Base-by-base conservation (phyloP, 2,113 vertebrate species). In the Edolisoma coerulescens region DNA sequence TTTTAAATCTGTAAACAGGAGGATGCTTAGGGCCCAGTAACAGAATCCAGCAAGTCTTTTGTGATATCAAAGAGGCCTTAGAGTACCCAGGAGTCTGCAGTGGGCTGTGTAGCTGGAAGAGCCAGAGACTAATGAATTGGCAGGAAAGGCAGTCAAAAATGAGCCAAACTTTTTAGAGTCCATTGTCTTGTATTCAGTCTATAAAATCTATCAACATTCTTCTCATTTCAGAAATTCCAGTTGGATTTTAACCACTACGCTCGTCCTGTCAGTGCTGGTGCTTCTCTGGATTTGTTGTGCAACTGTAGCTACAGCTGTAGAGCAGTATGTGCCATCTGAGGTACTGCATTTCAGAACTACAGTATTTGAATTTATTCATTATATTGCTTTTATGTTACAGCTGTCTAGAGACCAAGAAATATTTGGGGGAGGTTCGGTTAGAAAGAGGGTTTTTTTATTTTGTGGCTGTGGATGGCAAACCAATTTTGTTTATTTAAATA, bases 281-380 rank as follows among this genome's bases (percentile, higher is more conserved):
- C 97, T 99, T 74, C 99, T 99, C 84, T 99, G 99, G 99, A 99
- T 99, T 94, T 99, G 99, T 95, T 99, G 99, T 90, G 99, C 99
- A 3, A 99, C 99, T 39, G 98, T 99, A 92, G 99, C 99, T n/a
- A 99, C 99, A 32, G 99, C 99, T 81, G 98, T 99, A 13, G 99
- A 99, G 90, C 99, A 99, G 63, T 99, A 99, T 84, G 98, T 99
- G 59, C 99, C 99, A 33, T 97, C 98, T 70, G 99, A 99, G 98
- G 99, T 99, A 97, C 97, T 37, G 42, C 56, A 1, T 13, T 70
- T 73, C 84, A n/a, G 44, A 59, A 9, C 21, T 44, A 13, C 0
- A 54, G 3, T 45, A 35, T 23, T 64, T 71, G 39, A 11, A 26
- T 87, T 61, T 69, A 45, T 71, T 89, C 5, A 3, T 80, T 60